Evolutionary conservation across 2,888 invertebrate genomes (phyloP).

Genomic region (Celastrina argiolus): DNA sequence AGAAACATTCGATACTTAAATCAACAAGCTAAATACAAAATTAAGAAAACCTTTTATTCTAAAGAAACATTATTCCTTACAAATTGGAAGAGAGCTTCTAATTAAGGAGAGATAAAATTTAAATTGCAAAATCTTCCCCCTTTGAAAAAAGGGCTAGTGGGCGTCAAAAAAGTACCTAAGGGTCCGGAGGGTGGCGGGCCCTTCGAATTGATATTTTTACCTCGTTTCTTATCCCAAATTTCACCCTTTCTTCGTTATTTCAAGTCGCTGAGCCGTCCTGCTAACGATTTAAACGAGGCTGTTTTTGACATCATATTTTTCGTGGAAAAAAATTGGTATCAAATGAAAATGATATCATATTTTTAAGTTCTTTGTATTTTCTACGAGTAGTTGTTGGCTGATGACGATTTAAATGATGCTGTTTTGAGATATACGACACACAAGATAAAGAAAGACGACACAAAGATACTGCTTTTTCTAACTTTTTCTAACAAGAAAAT

Average conservation of each 20-base stretch:
- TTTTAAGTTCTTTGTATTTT: no score
- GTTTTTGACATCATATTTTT: neutral
- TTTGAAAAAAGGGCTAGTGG: constrained; percentile 67
- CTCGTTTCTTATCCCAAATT: constrained; percentile 49
- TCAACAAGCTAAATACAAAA: neutral
- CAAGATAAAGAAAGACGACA: no score
- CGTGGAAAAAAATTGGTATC: no score
- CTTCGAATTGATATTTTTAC: constrained; percentile 58
- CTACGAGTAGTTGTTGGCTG: no score
- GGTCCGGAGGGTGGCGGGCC: constrained; percentile 37
- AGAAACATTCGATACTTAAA: no score
- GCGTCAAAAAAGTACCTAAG: constrained; percentile 62
- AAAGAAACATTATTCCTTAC: constrained; percentile 30
- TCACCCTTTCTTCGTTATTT: constrained; percentile 27
- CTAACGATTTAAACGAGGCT: neutral
- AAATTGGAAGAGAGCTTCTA: constrained; percentile 48
- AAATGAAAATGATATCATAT: no score
- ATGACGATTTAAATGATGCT: no score
- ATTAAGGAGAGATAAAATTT: constrained; percentile 71
- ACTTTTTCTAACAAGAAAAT: no score
- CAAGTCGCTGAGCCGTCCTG: neutral
- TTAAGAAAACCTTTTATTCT: neutral
- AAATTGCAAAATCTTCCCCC: constrained; percentile 68
- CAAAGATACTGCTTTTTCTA: no score
- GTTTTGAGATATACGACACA: no score